Conservation (phyloP, 1,140 invertebrate species). For the Drosophila teissieri region DNA sequence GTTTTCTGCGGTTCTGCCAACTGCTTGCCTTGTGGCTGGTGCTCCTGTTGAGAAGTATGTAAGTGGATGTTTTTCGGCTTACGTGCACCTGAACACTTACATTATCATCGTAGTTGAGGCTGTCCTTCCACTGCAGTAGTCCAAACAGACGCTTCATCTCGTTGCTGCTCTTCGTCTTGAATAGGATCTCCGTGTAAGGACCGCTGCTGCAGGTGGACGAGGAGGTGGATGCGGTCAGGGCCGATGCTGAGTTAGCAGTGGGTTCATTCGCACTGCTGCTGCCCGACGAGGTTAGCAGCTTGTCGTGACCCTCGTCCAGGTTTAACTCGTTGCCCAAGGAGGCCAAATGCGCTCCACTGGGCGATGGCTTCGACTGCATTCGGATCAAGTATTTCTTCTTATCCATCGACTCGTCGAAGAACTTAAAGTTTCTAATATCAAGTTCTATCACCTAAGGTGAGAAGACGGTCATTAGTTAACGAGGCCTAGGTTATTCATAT, state of each 20-base stretch:
- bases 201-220: slow-evolving; percentile 42
- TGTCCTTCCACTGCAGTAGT: slow-evolving; percentile 80
- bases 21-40: slow-evolving; percentile 85
- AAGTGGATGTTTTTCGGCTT: neutral
- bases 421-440: slow-evolving; percentile 83
- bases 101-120: slow-evolving; percentile 76
- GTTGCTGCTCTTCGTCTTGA: slow-evolving; percentile 79
- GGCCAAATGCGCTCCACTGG: slow-evolving; percentile 64
- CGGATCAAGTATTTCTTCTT: slow-evolving; percentile 83
- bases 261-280: slow-evolving; percentile 64
- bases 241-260: slow-evolving; percentile 24
- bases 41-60: slow-evolving; percentile 30
- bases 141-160: slow-evolving; percentile 82
- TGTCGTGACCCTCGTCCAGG: slow-evolving; percentile 69
- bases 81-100: slow-evolving; percentile 25
- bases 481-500: accelerated
- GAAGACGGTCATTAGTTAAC: neutral
- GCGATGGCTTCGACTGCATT: slow-evolving; percentile 79
- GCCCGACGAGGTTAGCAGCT: slow-evolving; percentile 61
- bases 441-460: slow-evolving; percentile 76
- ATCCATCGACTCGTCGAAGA: slow-evolving; percentile 79
- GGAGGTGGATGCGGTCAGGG: slow-evolving; percentile 35
- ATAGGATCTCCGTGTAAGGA: slow-evolving; percentile 78
- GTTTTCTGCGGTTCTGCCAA: slow-evolving; percentile 87
- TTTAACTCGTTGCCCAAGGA: slow-evolving; percentile 76